A percentile compares a stretch with the other conserved stretches of the same genome.
Conservation (phyloP, 2,113 vertebrate species). For the Ellobius talpinus region DNA sequence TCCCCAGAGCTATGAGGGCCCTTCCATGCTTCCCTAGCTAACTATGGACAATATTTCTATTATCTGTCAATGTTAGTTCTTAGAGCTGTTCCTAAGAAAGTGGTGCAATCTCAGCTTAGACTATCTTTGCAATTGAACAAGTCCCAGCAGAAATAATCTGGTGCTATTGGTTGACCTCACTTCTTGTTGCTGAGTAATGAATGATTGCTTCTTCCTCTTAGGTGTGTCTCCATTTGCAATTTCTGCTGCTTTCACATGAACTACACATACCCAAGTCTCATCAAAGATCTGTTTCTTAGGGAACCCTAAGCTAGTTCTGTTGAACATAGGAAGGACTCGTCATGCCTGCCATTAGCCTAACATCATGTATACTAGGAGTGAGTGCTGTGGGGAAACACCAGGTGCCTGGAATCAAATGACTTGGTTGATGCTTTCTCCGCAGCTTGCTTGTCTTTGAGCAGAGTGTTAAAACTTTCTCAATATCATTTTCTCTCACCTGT, state of each 20-base stretch:
- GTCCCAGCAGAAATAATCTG: not conserved
- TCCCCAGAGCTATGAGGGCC: not conserved
- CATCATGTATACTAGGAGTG: not conserved
- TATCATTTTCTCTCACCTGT: not conserved
- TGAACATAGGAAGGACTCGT: not conserved
- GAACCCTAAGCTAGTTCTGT: not conserved
- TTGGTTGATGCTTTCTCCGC: not conserved
- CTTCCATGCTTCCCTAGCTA: not conserved
- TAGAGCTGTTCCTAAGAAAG: not conserved
- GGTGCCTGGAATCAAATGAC: not conserved
- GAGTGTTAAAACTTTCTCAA: not conserved
- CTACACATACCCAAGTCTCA: fast-evolving
- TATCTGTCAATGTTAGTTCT: not conserved
- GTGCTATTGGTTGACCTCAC: not conserved
- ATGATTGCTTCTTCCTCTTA: not conserved
- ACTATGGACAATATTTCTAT: no score
- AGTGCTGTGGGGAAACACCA: not conserved
- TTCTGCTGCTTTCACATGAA: not conserved
- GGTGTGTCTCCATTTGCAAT: not conserved
- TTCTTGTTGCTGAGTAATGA: not conserved
- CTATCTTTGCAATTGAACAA: not conserved
- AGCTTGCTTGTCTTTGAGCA: not conserved
- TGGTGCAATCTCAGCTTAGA: not conserved
- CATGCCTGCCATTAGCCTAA: not conserved
- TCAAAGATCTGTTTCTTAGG: not conserved